Percentiles rank a stretch among this genome's conserved stretches.
These are phyloP conservation scores for Hydropsyche betteni DNA, from an alignment of 2,888 invertebrate species.

Conservation along the genomic window DNA sequence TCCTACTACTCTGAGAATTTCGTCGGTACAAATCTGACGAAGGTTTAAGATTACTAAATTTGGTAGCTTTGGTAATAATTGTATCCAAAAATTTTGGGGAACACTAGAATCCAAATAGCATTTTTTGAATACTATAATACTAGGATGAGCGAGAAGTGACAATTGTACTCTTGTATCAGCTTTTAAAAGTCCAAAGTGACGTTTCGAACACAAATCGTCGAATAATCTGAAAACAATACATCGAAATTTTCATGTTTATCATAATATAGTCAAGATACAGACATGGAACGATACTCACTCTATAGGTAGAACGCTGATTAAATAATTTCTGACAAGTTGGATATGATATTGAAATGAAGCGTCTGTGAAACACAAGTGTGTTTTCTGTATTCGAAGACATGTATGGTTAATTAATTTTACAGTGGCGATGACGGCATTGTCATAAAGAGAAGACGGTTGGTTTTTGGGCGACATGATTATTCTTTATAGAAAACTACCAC, in stretches of 20 bases:
- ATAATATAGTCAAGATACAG: neutral
- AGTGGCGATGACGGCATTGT: slow-evolving; percentile 60
- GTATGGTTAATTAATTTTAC: slow-evolving; percentile 62
- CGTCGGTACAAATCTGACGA: slow-evolving; percentile 65
- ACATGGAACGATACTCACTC: slow-evolving; percentile 55
- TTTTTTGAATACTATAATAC: slow-evolving; percentile 63
- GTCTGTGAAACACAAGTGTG: slow-evolving; percentile 57
- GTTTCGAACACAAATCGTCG: slow-evolving; percentile 64
- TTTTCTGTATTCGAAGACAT: slow-evolving; percentile 62
- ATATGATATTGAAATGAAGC: slow-evolving; percentile 59
- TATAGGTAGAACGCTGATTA: slow-evolving; percentile 61
- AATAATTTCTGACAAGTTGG: slow-evolving; percentile 58
- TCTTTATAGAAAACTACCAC: no score
- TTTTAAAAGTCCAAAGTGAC: slow-evolving; percentile 60
- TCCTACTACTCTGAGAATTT: slow-evolving; percentile 62
- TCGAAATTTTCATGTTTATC: neutral
- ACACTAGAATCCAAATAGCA: slow-evolving; percentile 62
- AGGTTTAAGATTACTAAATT: slow-evolving; percentile 62
- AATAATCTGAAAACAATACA: slow-evolving; percentile 62
- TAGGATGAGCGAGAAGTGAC: slow-evolving; percentile 61
- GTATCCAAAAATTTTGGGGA: slow-evolving; percentile 61
- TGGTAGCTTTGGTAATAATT: slow-evolving; percentile 58
- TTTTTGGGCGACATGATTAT: slow-evolving; percentile 61
- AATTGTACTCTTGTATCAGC: slow-evolving; percentile 64
- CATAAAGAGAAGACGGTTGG: slow-evolving; percentile 61